phyloP scores from a whole-genome alignment of 2,797 vertebrate species.

The Sebastes melanostomus region DNA sequence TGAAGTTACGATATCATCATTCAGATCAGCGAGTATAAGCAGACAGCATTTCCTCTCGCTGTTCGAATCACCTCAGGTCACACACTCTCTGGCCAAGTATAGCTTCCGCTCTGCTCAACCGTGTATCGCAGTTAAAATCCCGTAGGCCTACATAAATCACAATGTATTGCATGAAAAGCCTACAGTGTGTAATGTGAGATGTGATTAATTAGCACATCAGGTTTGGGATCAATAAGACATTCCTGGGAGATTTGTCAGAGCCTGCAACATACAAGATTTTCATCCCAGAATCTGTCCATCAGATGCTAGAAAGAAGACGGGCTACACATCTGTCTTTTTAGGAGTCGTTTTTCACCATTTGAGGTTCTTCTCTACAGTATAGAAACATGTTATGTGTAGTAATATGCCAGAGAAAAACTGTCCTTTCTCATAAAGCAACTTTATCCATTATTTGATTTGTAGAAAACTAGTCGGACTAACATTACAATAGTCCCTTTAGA shows the following conservation, averaged over 20 bases:
- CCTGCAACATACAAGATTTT: constrained; percentile 38
- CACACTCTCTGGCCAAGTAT: constrained; percentile 71
- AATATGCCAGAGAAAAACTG: not conserved
- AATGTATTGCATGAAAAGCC: constrained; percentile 5
- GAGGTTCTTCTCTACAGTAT: not conserved
- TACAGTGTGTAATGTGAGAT: constrained; percentile 50
- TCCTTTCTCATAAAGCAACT: not conserved
- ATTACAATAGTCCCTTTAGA: too few species aligned
- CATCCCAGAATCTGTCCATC: constrained; percentile 3
- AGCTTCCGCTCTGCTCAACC: constrained; percentile 45
- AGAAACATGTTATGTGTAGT: not conserved
- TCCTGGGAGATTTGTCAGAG: constrained; percentile 60
- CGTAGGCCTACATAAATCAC: constrained; percentile 49
- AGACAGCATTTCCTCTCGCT: constrained; percentile 30
- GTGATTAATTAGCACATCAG: constrained; percentile 59
- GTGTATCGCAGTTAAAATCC: constrained; percentile 41
- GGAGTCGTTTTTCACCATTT: not conserved
- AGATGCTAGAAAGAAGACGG: not conserved
- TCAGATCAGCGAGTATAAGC: constrained; percentile 29
- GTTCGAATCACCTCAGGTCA: constrained; percentile 60
- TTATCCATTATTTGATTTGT: not conserved
- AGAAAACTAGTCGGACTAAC: not conserved
- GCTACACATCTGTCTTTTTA: not conserved
- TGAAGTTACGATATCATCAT: constrained; percentile 34
- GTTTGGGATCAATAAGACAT: constrained; percentile 59